phyloP scores from a whole-genome alignment of 2,113 vertebrate genomes.

The Myotis yumanensis region DNA sequence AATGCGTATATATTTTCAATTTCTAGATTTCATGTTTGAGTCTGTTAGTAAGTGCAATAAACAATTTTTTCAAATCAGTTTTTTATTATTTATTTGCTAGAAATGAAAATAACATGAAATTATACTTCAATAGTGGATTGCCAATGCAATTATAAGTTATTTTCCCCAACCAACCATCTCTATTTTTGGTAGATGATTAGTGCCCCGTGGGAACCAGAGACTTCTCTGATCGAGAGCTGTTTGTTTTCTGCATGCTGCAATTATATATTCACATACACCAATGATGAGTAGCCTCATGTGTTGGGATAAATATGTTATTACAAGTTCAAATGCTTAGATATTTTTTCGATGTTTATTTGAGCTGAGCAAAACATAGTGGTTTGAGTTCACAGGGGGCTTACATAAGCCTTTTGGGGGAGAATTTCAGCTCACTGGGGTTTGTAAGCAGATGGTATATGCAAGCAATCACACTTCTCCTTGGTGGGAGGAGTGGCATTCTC shows the following conservation, averaged over 20 bases:
- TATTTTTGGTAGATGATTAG: conserved; percentile 82
- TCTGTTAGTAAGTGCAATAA: conserved; percentile 68
- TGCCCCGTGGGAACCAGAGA: conserved; percentile 77
- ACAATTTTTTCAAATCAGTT: conserved; percentile 77
- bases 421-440: conserved; percentile 74
- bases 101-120: conserved; percentile 81
- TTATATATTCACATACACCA: conserved; percentile 77
- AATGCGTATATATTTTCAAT: conserved; percentile 64
- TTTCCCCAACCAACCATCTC: conserved; percentile 79
- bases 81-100: conserved; percentile 78
- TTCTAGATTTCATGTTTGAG: conserved; percentile 71
- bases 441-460: conserved; percentile 79
- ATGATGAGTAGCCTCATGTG: conserved; percentile 80
- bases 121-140: conserved; percentile 80
- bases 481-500: conserved; percentile 79
- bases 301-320: conserved; percentile 82
- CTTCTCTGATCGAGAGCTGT: conserved; percentile 80
- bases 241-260: conserved; percentile 78
- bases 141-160: conserved; percentile 82
- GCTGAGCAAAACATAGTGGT: conserved; percentile 79
- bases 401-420: conserved; percentile 77
- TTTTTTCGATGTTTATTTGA: conserved; percentile 78
- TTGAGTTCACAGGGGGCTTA: conserved; percentile 79
- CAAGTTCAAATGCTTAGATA: conserved; percentile 82
- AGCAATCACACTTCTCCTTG: conserved; percentile 70